A percentile compares a stretch with the other conserved stretches of the same genome.
Conservation (phyloP, 2,888 invertebrate genomes). For the Synergus umbraculus region DNA sequence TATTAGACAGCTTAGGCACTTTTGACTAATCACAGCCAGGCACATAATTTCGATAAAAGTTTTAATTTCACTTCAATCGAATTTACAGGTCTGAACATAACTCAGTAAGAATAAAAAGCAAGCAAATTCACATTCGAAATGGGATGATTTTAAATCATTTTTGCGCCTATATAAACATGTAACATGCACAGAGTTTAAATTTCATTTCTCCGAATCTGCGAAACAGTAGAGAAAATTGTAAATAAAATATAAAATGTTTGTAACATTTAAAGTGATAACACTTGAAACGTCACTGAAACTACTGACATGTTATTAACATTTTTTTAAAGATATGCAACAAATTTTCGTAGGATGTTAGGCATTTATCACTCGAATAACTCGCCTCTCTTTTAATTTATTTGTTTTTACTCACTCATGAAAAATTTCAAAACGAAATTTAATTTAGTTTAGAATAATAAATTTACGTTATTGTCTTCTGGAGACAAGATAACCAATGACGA, state of each 20-base stretch:
- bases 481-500: conserved; percentile 48
- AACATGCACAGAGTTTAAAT: neutral
- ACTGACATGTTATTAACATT: conserved; percentile 18
- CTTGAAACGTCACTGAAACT: neutral
- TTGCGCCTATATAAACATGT: neutral
- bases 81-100: neutral
- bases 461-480: conserved; percentile 53
- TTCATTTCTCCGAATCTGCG: neutral
- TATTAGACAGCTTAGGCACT: conserved; percentile 38
- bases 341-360: neutral
- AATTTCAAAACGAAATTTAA: conserved; percentile 6
- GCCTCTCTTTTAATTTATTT: neutral
- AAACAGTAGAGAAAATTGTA: neutral
- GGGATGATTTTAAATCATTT: neutral
- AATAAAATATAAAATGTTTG: neutral
- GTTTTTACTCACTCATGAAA: neutral
- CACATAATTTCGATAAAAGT: neutral
- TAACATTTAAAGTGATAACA: conserved; percentile 2
- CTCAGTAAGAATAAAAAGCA: conserved; percentile 13
- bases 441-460: conserved; percentile 10
- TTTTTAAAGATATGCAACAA: conserved; percentile 30
- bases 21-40: conserved; percentile 25
- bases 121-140: neutral
- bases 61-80: conserved; percentile 17
- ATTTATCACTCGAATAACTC: conserved; percentile 5